phyloP scores from a whole-genome alignment of 2,888 invertebrate genomes.

The Aleiodes testaceus region DNA sequence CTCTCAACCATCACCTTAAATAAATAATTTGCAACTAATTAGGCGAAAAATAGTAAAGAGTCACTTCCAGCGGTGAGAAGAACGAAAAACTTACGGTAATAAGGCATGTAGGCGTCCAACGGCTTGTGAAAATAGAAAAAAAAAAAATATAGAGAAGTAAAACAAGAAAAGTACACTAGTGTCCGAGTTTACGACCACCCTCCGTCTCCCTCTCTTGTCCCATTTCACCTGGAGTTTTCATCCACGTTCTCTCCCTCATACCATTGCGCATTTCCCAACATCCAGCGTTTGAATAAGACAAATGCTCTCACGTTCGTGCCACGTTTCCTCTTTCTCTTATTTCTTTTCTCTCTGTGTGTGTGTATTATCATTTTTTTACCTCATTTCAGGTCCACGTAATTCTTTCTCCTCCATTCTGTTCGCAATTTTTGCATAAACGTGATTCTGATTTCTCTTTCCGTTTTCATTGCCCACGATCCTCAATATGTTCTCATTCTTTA shows the following conservation, averaged over 20 bases:
- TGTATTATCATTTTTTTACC: conserved; percentile 11
- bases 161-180: conserved; percentile 38
- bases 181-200: conserved; percentile 43
- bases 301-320: conserved; percentile 48
- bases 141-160: conserved; percentile 22
- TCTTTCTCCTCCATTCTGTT: background rate
- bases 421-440: no score
- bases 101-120: conserved; percentile 22
- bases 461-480: background rate
- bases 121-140: conserved; percentile 32
- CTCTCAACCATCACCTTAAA: conserved; percentile 48
- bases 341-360: background rate
- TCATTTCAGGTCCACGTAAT: conserved; percentile 5
- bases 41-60: conserved; percentile 61
- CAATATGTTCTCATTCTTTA: background rate
- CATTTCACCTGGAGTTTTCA: conserved; percentile 23
- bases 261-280: conserved; percentile 17
- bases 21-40: conserved; percentile 66
- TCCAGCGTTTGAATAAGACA: conserved; percentile 55
- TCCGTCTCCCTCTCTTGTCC: conserved; percentile 12
- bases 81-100: conserved; percentile 33
- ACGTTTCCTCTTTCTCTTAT: conserved; percentile 23
- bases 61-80: conserved; percentile 51
- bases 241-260: background rate
- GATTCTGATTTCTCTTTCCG: no score